Evolutionary conservation across 2,113 vertebrate genomes (phyloP).

Genomic region (Balaeniceps rex): DNA sequence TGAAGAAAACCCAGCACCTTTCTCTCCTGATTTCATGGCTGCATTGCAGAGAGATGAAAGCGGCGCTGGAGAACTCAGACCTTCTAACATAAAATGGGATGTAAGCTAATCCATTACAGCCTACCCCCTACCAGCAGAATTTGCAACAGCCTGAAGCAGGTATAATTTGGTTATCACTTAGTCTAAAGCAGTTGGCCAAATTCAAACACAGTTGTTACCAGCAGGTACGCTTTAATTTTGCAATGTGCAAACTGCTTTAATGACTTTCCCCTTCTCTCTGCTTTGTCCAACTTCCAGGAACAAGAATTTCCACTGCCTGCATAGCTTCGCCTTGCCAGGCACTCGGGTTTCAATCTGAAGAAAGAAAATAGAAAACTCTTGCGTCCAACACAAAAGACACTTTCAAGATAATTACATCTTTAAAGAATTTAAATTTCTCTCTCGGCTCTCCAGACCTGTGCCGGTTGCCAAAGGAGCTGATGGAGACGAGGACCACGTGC

Average conservation of each 20-base stretch:
- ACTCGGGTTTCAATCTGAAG: background rate
- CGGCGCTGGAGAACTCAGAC: background rate
- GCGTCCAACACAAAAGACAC: background rate
- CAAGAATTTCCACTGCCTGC: background rate
- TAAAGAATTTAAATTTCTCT: background rate
- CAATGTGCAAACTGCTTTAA: background rate
- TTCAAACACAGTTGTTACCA: background rate
- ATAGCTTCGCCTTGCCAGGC: background rate
- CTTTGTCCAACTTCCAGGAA: background rate
- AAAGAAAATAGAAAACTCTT: background rate
- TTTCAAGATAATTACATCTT: background rate
- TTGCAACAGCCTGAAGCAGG: background rate
- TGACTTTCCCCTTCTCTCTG: background rate
- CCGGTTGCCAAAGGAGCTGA: background rate
- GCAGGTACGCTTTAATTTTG: background rate
- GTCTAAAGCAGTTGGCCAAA: background rate
- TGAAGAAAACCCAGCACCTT: background rate
- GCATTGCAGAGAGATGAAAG: background rate
- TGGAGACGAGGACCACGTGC: rapidly evolving
- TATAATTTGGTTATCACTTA: background rate
- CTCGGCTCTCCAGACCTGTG: rapidly evolving
- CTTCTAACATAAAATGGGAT: background rate
- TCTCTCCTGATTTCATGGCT: background rate
- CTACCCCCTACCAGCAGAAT: background rate
- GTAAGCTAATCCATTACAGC: background rate